A percentile compares a stretch with the other conserved stretches of the same genome.
phyloP scores from a whole-genome alignment of 1,140 invertebrate genomes.

The Drosophila tsacasi region DNA sequence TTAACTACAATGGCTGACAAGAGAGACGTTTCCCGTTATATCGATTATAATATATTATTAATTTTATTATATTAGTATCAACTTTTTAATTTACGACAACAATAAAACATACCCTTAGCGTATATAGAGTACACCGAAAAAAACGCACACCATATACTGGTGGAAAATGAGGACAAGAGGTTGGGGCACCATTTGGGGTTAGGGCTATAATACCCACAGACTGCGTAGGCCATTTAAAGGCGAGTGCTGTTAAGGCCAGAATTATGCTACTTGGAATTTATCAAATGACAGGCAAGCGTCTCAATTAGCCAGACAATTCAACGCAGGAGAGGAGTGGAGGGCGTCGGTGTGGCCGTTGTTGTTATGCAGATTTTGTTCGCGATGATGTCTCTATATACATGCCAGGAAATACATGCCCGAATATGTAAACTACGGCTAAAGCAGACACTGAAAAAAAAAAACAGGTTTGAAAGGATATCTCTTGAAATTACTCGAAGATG shows the following conservation, averaged over 20 bases:
- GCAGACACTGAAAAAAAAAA: slow-evolving; percentile 6
- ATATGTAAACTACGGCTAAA: slow-evolving; percentile 20
- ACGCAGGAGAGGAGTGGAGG: background rate
- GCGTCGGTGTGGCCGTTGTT: background rate
- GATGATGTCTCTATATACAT: slow-evolving; percentile 36
- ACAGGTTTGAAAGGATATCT: too few relatives aligned
- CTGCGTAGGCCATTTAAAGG: slow-evolving; percentile 42
- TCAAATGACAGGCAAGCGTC: slow-evolving; percentile 58
- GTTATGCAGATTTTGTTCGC: slow-evolving; percentile 37
- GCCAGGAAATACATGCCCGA: slow-evolving; percentile 20
- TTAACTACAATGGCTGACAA: too few relatives aligned
- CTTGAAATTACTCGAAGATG: background rate
- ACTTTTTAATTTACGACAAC: too few relatives aligned
- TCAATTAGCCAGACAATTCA: slow-evolving; percentile 64
- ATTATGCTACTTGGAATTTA: slow-evolving; percentile 42
- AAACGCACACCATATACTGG: background rate
- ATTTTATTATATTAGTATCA: too few relatives aligned
- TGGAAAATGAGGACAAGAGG: background rate
- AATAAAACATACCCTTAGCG: background rate
- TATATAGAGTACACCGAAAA: background rate
- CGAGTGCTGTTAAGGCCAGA: slow-evolving; percentile 15
- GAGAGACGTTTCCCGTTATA: too few relatives aligned
- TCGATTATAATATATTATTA: too few relatives aligned
- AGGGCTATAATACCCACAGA: background rate
- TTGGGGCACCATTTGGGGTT: background rate